Conservation (phyloP, 2,888 invertebrate genomes). For the Polyploca ridens region DNA sequence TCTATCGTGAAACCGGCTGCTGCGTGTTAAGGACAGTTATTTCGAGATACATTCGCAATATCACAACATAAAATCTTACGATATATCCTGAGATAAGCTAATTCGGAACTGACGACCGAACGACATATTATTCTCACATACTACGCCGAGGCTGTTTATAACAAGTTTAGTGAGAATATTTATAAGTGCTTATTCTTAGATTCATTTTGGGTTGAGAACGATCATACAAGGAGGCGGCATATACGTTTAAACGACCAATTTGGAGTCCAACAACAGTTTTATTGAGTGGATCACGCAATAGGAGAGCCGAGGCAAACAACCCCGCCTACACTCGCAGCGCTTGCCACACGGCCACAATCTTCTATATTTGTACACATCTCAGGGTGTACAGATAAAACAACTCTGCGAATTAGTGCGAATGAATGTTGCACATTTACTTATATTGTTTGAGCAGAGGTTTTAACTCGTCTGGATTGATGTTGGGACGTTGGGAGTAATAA, state of each 20-base stretch:
- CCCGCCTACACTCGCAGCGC: constrained; percentile 65
- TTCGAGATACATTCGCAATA: constrained; percentile 33
- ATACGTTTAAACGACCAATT: constrained; percentile 63
- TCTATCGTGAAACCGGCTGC: constrained; percentile 50
- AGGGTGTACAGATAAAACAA: constrained; percentile 32
- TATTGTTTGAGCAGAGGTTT: not conserved
- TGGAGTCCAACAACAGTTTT: constrained; percentile 69
- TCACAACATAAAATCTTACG: constrained; percentile 17
- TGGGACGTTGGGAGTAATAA: not conserved
- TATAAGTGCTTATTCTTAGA: constrained; percentile 5
- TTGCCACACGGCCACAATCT: constrained; percentile 49
- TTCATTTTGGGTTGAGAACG: constrained; percentile 25
- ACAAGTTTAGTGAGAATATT: not conserved
- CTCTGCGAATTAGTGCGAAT: constrained; percentile 7
- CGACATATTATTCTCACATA: not conserved
- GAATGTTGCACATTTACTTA: not conserved
- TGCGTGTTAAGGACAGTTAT: constrained; percentile 50
- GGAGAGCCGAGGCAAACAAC: constrained; percentile 77
- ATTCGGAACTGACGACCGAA: not conserved
- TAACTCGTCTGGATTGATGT: not conserved
- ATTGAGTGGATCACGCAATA: constrained; percentile 77
- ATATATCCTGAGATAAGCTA: not conserved
- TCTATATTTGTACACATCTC: constrained; percentile 56
- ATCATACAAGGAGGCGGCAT: constrained; percentile 45
- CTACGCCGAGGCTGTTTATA: not conserved